Evolutionary conservation across 1,140 invertebrate species (phyloP).

Genomic region (Hormaphis cornu): DNA sequence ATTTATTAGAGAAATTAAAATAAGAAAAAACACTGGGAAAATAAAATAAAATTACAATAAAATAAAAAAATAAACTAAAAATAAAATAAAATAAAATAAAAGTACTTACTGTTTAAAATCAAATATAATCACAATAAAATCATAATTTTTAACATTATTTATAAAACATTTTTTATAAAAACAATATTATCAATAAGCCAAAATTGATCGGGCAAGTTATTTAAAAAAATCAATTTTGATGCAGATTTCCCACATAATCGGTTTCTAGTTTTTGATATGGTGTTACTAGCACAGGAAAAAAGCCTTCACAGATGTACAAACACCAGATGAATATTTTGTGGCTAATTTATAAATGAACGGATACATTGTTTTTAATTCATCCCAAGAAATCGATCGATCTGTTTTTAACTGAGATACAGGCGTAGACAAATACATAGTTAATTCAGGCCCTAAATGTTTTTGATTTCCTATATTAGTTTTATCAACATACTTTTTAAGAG

Average conservation of each 20-base stretch:
- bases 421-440: not conserved
- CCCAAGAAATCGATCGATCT: not conserved
- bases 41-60: too few relatives aligned
- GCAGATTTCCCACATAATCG: not conserved
- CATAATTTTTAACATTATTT: too few relatives aligned
- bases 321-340: not conserved
- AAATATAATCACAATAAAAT: too few relatives aligned
- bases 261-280: not conserved
- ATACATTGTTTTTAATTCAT: not conserved
- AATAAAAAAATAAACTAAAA: too few relatives aligned
- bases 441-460: not conserved
- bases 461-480: not conserved
- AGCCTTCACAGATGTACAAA: not conserved
- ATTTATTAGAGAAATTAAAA: too few relatives aligned
- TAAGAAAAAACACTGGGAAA: too few relatives aligned
- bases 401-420: not conserved
- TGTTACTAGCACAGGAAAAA: not conserved
- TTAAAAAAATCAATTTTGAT: constrained; percentile 2
- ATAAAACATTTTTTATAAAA: too few relatives aligned
- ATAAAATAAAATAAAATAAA: too few relatives aligned
- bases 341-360: not conserved
- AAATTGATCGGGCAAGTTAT: not conserved
- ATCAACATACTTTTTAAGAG: not conserved
- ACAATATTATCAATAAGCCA: not conserved
- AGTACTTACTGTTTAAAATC: too few relatives aligned